phyloP scores from a whole-genome alignment of 2,113 vertebrate genomes.

The Oreocharis arfaki region DNA sequence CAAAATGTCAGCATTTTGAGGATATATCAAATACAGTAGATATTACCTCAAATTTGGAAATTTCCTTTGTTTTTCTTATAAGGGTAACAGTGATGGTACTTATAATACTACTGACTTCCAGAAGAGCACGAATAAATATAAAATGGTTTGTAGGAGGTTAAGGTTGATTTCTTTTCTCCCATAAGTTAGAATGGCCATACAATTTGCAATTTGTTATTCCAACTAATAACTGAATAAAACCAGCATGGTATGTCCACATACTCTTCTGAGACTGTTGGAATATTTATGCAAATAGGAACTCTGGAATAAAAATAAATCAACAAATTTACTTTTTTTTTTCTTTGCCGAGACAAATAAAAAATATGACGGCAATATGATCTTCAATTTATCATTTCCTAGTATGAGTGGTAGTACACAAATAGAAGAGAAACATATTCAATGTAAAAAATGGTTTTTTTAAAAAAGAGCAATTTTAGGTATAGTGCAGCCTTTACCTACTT shows the following conservation, averaged over 20 bases:
- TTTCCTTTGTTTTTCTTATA: background rate
- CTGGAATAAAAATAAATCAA: background rate
- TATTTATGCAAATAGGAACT: background rate
- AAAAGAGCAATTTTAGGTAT: background rate
- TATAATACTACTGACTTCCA: background rate
- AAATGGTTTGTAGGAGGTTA: background rate
- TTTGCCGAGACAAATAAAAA: background rate
- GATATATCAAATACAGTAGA: background rate
- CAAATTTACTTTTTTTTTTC: background rate
- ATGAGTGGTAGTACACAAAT: background rate
- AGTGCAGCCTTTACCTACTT: background rate
- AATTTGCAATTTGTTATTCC: background rate
- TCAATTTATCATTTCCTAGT: background rate
- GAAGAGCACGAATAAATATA: background rate
- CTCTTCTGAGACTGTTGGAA: background rate
- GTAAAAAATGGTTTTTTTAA: background rate
- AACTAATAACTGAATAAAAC: background rate
- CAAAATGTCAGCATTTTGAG: background rate
- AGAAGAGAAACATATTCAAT: background rate
- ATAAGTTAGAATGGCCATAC: background rate
- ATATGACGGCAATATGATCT: background rate
- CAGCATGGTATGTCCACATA: background rate
- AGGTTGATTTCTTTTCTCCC: background rate
- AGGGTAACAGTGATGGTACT: background rate
- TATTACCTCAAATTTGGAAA: background rate